phyloP scores from a whole-genome alignment of 2,888 invertebrate genomes.

The Gasteruption jaculator region DNA sequence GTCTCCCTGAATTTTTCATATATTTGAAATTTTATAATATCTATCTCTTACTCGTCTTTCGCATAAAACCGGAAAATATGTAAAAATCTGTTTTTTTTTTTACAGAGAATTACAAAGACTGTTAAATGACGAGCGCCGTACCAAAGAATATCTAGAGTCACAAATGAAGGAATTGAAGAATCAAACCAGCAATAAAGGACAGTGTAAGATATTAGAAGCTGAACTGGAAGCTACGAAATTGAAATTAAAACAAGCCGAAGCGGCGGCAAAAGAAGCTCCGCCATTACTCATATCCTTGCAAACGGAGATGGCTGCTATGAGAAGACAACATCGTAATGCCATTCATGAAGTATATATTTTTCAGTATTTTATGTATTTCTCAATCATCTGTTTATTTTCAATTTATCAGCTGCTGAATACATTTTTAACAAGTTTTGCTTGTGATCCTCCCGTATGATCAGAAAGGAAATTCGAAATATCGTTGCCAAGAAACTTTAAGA shows the following conservation, averaged over 20 bases:
- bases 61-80: background rate
- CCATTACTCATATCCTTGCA: constrained; percentile 65
- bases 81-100: constrained; percentile 24
- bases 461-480: no score
- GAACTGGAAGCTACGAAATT: constrained; percentile 64
- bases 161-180: constrained; percentile 57
- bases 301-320: constrained; percentile 67
- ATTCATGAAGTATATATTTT: constrained; percentile 62
- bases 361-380: background rate
- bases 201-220: constrained; percentile 55
- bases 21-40: no score
- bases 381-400: no score
- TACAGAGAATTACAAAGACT: constrained; percentile 73
- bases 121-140: constrained; percentile 68
- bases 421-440: no score
- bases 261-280: constrained; percentile 60
- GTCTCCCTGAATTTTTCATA: constrained; percentile 1
- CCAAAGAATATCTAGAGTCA: constrained; percentile 70
- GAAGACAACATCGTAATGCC: constrained; percentile 68
- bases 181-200: constrained; percentile 49
- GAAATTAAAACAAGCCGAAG: constrained; percentile 63
- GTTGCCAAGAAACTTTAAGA: no score
- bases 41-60: background rate
- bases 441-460: no score
- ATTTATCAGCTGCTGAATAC: no score